These are phyloP conservation scores for Phylloscopus whistleri DNA, from an alignment of 2,113 vertebrate species.

Conservation along the genomic window DNA sequence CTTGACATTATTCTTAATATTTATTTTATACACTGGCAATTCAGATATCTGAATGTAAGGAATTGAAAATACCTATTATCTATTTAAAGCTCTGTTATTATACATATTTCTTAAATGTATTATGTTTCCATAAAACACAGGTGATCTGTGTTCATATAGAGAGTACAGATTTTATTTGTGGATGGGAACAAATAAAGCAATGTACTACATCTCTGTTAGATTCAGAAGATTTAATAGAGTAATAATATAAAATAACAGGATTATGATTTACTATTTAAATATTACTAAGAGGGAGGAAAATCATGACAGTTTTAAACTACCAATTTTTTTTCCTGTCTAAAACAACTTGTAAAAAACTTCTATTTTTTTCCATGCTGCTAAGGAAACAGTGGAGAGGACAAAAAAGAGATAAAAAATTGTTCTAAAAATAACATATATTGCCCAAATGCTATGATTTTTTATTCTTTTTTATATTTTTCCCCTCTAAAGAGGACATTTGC, in stretches of 20 bases:
- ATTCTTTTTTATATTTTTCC: not conserved
- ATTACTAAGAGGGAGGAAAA: not conserved
- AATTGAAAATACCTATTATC: not conserved
- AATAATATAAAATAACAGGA: not conserved
- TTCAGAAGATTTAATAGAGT: not conserved
- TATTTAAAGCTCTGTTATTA: not conserved
- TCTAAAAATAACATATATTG: not conserved
- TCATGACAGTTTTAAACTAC: not conserved
- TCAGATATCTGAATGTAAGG: not conserved
- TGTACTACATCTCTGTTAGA: not conserved
- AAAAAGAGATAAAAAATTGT: not conserved
- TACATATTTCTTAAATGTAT: not conserved
- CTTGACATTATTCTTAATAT: not conserved
- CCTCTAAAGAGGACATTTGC: not conserved
- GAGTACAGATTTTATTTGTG: not conserved
- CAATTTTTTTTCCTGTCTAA: conserved; percentile 8
- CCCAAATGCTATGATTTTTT: not conserved
- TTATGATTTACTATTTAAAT: not conserved
- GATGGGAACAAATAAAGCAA: not conserved
- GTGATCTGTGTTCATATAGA: not conserved
- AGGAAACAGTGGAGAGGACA: not conserved
- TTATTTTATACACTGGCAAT: not conserved
- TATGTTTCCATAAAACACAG: not conserved
- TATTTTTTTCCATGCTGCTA: not conserved
- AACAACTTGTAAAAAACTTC: not conserved